A percentile compares a stretch with the other conserved stretches of the same genome.
These are phyloP conservation scores for Gracilinanus agilis DNA, from an alignment of 2,113 vertebrate genomes.

Conservation along the genomic window DNA sequence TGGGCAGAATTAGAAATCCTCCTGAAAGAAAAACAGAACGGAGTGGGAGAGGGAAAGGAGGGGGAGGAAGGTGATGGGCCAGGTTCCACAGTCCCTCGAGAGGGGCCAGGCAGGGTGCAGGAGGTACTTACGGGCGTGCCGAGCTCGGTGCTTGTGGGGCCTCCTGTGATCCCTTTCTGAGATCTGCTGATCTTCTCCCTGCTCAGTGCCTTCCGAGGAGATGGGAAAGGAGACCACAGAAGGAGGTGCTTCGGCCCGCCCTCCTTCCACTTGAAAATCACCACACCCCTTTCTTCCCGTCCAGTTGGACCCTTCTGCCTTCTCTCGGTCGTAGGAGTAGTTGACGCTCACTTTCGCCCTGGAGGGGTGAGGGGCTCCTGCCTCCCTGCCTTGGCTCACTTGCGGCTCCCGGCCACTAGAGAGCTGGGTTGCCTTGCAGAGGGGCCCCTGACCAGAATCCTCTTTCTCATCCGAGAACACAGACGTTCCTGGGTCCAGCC, in stretches of 20 bases:
- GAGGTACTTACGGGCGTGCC: conserved; percentile 94
- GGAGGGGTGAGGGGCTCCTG: conserved; percentile 75
- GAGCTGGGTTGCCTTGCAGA: conserved; percentile 81
- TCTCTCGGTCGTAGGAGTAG: conserved; percentile 83
- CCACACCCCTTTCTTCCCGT: conserved; percentile 86
- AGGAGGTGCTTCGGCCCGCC: conserved; percentile 89
- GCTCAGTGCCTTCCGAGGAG: conserved; percentile 89
- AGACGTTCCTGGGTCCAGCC: conserved; percentile 61
- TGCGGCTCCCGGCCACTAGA: conserved; percentile 81
- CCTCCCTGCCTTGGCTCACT: conserved; percentile 81
- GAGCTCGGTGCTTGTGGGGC: conserved; percentile 95
- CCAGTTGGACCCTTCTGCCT: conserved; percentile 83
- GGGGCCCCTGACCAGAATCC: conserved; percentile 77
- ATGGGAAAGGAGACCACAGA: conserved; percentile 91
- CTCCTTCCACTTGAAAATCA: conserved; percentile 92
- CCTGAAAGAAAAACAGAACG: not conserved
- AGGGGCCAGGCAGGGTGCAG: conserved; percentile 12
- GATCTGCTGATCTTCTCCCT: conserved; percentile 86
- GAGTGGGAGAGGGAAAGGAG: conserved; percentile 14
- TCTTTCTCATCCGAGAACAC: conserved; percentile 67
- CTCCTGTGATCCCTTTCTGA: conserved; percentile 89
- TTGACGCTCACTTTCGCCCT: conserved; percentile 90
- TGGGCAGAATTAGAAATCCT: not conserved
- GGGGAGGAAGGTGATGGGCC: conserved; percentile 26
- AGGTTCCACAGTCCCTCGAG: not conserved